Evolutionary conservation across 2,888 invertebrate species (phyloP), one percentile per base, ranked within the genome.

Genomic region (Carcina quercana): DNA sequence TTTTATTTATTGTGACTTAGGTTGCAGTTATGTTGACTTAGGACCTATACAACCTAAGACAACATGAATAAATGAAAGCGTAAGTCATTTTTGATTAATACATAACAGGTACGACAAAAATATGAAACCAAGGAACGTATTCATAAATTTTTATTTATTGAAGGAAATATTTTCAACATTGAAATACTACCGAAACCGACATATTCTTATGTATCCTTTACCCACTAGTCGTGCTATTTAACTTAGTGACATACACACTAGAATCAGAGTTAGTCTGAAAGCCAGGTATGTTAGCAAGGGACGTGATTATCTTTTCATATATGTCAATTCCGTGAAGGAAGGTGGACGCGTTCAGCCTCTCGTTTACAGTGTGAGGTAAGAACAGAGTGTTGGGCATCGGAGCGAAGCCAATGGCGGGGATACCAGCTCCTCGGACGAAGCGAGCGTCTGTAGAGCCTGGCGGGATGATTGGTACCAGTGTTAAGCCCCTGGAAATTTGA

Each of bases 401-500:
- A 0, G 93, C 93, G 62, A 95, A 91, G n/a, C 94, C 92, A 46
- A 94, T 80, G 0, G 92, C 93, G 8, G 93, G 91, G 32, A 90
- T 85, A 8, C 91, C 92, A 25, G 87, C 68, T 83, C 75, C 71
- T 50, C 96, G 86, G 11, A 96, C 69, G 58, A 87, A 93, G 26
- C 95, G 86, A 41, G 92, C 91, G 56, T 97, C 47, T 87, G 63
- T 96, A 27, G 91, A 93, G 3, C 94, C 96, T 0, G 94, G 90
- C 42, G 94, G 94, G 13, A 93, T 88, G 47, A 89, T 82, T 3
- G 85, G 75, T 35, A 86, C 80, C 29, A 90, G 59, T 42, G 79
- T 71, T 3, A 92, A 58, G 1, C 78, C 83, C 52, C 91, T 92
- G 63, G 10, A 5, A n/a, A n/a, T n/a, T n/a, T n/a, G n/a, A n/a